A percentile compares a stretch with the other conserved stretches of the same genome.
These are phyloP conservation scores for Ceratina calcarata DNA, from an alignment of 1,140 invertebrate species.

Conservation along the genomic window DNA sequence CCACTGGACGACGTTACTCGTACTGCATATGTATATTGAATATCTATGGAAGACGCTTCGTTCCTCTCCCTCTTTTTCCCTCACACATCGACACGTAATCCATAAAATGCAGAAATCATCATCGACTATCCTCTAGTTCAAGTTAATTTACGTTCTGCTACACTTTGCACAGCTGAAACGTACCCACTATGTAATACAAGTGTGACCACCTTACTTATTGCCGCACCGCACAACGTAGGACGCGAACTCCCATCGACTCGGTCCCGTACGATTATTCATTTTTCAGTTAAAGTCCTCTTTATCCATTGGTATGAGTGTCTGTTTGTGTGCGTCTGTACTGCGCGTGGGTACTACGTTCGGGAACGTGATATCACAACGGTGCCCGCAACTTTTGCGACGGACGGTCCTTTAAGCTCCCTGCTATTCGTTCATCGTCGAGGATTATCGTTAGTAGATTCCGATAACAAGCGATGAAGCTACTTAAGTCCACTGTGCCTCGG, in stretches of 20 bases:
- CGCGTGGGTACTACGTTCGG: conserved; percentile 4
- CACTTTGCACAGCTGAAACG: conserved; percentile 12
- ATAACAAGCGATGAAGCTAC: conserved; percentile 20
- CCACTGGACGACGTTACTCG: conserved; percentile 24
- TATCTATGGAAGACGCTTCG: conserved; percentile 48
- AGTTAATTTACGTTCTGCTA: background rate
- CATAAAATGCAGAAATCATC: conserved; percentile 1
- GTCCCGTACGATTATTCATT: background rate
- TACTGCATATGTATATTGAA: conserved; percentile 2
- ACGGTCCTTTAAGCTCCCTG: conserved; percentile 27
- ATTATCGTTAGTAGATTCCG: conserved; percentile 21
- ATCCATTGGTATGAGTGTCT: background rate
- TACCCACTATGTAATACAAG: conserved; percentile 22
- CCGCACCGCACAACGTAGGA: conserved; percentile 20
- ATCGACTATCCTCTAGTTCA: background rate
- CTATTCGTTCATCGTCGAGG: conserved; percentile 15
- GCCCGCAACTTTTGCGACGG: conserved; percentile 22
- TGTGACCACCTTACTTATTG: conserved; percentile 5
- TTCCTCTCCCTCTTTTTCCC: background rate
- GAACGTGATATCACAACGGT: conserved; percentile 21
- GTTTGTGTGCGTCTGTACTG: too few relatives aligned
- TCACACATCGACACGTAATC: conserved; percentile 14
- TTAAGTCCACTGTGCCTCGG: background rate
- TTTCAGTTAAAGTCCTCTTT: background rate
- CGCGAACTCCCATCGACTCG: background rate